These are phyloP conservation scores for Heterodera carotae DNA, from an alignment of 1,140 invertebrate genomes.

Conservation along the genomic window DNA sequence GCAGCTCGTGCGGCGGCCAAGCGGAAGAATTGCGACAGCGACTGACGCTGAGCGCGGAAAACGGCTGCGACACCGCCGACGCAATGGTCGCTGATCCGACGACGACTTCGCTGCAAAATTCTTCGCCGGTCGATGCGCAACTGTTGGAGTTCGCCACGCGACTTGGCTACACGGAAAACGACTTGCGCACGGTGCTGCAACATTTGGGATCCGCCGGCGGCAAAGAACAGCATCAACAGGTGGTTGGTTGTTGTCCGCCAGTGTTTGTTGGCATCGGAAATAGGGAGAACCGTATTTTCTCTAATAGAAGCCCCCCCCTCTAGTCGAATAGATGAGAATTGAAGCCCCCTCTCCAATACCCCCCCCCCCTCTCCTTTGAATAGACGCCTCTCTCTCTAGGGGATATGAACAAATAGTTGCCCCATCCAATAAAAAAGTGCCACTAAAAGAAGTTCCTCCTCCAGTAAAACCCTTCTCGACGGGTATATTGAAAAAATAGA, in stretches of 20 bases:
- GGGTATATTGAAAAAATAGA: too few species aligned
- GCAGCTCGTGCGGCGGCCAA: neutral
- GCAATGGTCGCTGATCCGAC: neutral
- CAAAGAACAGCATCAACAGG: constrained; percentile 28
- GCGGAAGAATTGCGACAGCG: neutral
- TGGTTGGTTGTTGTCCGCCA: neutral
- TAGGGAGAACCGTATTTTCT: too few species aligned
- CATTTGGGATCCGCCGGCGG: constrained; percentile 40
- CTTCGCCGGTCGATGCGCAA: neutral
- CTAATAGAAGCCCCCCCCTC: too few species aligned
- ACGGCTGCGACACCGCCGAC: neutral
- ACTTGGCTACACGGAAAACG: constrained; percentile 45
- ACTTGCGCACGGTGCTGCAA: constrained; percentile 37
- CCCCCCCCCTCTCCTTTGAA: too few species aligned
- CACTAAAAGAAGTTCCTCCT: too few species aligned
- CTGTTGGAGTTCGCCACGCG: constrained; percentile 51
- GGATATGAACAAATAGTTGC: too few species aligned
- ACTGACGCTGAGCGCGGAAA: neutral
- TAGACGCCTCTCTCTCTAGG: too few species aligned
- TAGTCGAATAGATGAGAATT: too few species aligned
- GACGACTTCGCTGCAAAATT: neutral
- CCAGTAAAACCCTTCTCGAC: too few species aligned
- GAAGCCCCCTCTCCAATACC: too few species aligned
- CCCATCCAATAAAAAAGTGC: too few species aligned
- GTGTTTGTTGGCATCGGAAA: neutral